These are phyloP conservation scores for Sclerodermus sp. DNA, from an alignment of 2,888 invertebrate genomes.

Conservation along the genomic window DNA sequence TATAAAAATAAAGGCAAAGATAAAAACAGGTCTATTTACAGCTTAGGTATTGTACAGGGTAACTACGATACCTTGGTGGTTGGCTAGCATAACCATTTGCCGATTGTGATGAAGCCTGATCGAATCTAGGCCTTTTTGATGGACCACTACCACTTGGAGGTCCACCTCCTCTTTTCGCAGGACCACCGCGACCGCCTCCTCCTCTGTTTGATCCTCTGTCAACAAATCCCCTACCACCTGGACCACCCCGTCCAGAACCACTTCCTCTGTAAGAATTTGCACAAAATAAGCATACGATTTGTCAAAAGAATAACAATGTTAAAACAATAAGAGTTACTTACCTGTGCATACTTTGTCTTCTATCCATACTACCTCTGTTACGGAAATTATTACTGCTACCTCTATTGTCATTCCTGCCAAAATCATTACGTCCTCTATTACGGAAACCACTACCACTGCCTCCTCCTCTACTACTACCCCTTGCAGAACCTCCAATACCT, in stretches of 20 bases:
- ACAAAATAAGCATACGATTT: neutral
- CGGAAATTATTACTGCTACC: slow-evolving; percentile 43
- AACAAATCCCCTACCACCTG: slow-evolving; percentile 57
- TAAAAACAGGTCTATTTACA: no score
- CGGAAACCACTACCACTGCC: slow-evolving; percentile 39
- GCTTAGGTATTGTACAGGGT: no score
- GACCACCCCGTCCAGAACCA: slow-evolving; percentile 39
- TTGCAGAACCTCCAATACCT: slow-evolving; percentile 47
- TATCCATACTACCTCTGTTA: slow-evolving; percentile 53
- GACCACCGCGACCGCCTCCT: slow-evolving; percentile 54
- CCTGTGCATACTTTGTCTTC: slow-evolving; percentile 60
- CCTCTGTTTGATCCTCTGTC: slow-evolving; percentile 57
- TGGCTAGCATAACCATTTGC: slow-evolving; percentile 51
- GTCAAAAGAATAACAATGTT: neutral
- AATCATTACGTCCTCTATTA: slow-evolving; percentile 47
- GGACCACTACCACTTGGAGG: slow-evolving; percentile 64
- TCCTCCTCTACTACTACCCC: slow-evolving; percentile 45
- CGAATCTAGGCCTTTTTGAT: slow-evolving; percentile 61
- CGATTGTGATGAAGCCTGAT: slow-evolving; percentile 48
- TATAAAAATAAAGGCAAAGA: slow-evolving; percentile 15
- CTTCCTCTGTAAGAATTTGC: slow-evolving; percentile 18
- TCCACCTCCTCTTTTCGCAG: slow-evolving; percentile 58
- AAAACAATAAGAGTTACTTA: slow-evolving; percentile 9
- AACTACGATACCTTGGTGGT: slow-evolving; percentile 39
- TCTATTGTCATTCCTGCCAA: slow-evolving; percentile 56